Conservation (phyloP, 2,113 vertebrate genomes). For the Oncorhynchus mykiss region DNA sequence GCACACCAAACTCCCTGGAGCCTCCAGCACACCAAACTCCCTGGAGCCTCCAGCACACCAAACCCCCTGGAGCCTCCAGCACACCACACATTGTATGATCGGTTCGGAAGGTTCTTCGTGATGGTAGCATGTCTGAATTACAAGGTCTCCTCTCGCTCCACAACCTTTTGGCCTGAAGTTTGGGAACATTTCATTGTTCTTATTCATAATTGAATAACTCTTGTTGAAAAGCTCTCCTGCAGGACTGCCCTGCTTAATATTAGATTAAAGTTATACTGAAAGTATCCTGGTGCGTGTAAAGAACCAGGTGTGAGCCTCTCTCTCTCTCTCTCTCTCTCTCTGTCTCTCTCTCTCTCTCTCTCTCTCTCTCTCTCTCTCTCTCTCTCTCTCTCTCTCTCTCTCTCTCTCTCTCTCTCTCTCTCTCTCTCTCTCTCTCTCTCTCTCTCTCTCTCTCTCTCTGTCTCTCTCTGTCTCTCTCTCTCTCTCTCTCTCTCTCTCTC, state of each 20-base stretch:
- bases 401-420: too few species aligned
- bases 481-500: neutral
- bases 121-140: neutral
- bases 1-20: too few species aligned
- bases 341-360: too few species aligned
- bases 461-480: slow-evolving; percentile 19
- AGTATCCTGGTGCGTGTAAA: slow-evolving; percentile 46
- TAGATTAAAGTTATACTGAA: slow-evolving; percentile 63
- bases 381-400: too few species aligned
- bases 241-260: slow-evolving; percentile 59
- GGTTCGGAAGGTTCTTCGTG: neutral
- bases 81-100: too few species aligned
- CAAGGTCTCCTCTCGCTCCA: neutral
- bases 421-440: too few species aligned
- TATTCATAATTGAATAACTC: slow-evolving; percentile 57
- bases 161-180: slow-evolving; percentile 30
- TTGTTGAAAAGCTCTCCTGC: slow-evolving; percentile 50
- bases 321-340: too few species aligned
- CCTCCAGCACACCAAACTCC: too few species aligned
- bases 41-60: too few species aligned
- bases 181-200: slow-evolving; percentile 47
- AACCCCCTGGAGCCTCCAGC: too few species aligned
- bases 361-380: too few species aligned
- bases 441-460: slow-evolving; percentile 24
- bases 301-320: slow-evolving; percentile 39